These are phyloP conservation scores for Leistus spinibarbis DNA, from an alignment of 2,888 invertebrate genomes.

Conservation along the genomic window DNA sequence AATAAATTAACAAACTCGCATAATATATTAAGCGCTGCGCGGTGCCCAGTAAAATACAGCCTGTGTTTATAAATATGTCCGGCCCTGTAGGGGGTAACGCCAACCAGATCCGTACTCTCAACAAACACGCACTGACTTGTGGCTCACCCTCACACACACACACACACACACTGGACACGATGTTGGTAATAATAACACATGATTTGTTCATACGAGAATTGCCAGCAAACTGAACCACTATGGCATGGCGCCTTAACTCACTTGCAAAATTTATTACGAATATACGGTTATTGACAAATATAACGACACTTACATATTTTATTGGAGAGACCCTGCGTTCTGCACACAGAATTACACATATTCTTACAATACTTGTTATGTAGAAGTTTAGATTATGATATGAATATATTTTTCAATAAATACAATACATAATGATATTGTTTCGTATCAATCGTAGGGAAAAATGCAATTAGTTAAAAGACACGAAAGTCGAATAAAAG, in stretches of 20 bases:
- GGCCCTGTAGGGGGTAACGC: conserved; percentile 29
- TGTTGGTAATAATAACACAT: neutral
- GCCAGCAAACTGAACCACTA: neutral
- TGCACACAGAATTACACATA: neutral
- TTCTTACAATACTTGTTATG: too few species aligned
- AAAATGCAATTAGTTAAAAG: too few species aligned
- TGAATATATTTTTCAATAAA: too few species aligned
- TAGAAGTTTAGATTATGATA: too few species aligned
- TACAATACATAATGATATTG: too few species aligned
- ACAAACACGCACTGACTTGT: neutral
- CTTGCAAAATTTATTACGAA: neutral
- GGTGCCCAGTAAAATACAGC: conserved; percentile 28
- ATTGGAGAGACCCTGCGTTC: neutral
- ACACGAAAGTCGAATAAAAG: too few species aligned
- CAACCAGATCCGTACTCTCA: conserved; percentile 13
- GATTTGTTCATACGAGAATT: neutral
- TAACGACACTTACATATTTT: neutral
- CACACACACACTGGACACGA: neutral
- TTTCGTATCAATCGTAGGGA: too few species aligned
- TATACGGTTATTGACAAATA: neutral
- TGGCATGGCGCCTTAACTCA: neutral
- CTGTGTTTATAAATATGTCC: conserved; percentile 37
- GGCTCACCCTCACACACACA: neutral
- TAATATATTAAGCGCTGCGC: conserved; percentile 38
- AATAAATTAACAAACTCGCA: conserved; percentile 50